Percentiles rank a stretch among this genome's conserved stretches.
Conservation (phyloP, 2,888 invertebrate species). For the Dyspetes luteomarginatus region DNA sequence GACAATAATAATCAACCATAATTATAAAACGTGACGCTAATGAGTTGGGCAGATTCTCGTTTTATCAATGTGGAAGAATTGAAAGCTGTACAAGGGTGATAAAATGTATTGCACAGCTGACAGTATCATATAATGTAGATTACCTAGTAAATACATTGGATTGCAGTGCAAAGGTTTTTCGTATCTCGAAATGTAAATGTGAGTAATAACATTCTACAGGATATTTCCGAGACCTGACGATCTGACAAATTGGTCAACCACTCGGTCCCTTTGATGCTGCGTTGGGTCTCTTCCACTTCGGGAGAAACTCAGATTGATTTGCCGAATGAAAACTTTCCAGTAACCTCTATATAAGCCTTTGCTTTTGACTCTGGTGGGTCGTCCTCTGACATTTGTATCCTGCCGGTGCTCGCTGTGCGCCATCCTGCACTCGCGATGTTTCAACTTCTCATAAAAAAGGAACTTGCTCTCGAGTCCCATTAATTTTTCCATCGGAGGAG, state of each 20-base stretch:
- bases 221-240: conserved; percentile 20
- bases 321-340: conserved; percentile 26
- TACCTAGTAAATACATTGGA: not conserved
- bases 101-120: no score
- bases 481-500: no score
- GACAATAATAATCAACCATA: not conserved
- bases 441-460: no score
- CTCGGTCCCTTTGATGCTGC: conserved; percentile 33
- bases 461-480: no score
- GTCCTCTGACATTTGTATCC: not conserved
- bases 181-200: not conserved
- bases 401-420: not conserved
- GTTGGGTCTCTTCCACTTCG: not conserved
- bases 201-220: conserved; percentile 14
- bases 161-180: not conserved
- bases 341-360: conserved; percentile 4
- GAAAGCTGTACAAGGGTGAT: no score
- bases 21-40: not conserved
- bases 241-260: not conserved
- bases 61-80: not conserved
- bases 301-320: conserved; percentile 8
- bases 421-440: not conserved
- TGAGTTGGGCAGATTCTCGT: not conserved
- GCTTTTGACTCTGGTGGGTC: conserved; percentile 6
- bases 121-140: no score